A percentile compares a stretch with the other conserved stretches of the same genome.
Conservation (phyloP, 2,113 vertebrate species). For the human (Homo sapiens) region GRCh38 chr13:58170501-58171000, state of each 20-base stretch:
- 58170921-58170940: neutral
- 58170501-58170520: neutral
- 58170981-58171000: neutral
- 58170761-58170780: neutral
- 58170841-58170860: neutral
- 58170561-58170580: neutral
- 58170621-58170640: neutral
- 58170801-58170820: neutral
- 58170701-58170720: neutral
- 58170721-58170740: neutral
- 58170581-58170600: rapidly evolving
- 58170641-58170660: neutral
- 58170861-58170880: neutral
- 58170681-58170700: neutral
- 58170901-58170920: neutral
- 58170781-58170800: neutral
- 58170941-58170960: neutral
- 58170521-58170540: neutral
- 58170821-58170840: neutral
- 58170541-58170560: neutral
- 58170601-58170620: neutral
- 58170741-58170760: neutral
- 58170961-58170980: neutral
- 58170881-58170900: neutral
- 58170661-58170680: neutral